Evolutionary conservation across 2,888 invertebrate genomes (phyloP).

Genomic region (Pardosa pseudoannulata): DNA sequence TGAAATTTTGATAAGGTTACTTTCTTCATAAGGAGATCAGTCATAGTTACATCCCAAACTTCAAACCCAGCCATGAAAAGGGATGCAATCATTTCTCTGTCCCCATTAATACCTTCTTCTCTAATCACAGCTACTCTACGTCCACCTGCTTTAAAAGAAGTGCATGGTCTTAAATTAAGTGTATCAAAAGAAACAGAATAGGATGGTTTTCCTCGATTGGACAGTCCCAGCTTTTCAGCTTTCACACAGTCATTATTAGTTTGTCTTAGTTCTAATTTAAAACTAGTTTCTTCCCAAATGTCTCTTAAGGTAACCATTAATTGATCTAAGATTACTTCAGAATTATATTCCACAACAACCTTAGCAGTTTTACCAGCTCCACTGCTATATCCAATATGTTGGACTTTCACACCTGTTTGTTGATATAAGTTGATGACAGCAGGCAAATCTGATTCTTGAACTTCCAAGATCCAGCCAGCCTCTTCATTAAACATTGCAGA

Average conservation of each 20-base stretch:
- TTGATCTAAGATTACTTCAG: slow-evolving; percentile 29
- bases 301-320: slow-evolving; percentile 84
- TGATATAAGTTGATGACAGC: slow-evolving; percentile 83
- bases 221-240: slow-evolving; percentile 86
- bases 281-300: slow-evolving; percentile 97
- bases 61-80: slow-evolving; percentile 89
- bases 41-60: slow-evolving; percentile 96
- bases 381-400: slow-evolving; percentile 79
- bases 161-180: not conserved
- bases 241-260: slow-evolving; percentile 87
- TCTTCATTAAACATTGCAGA: slow-evolving; percentile 90
- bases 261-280: slow-evolving; percentile 90
- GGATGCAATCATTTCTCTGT: slow-evolving; percentile 96
- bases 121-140: slow-evolving; percentile 92
- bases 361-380: slow-evolving; percentile 23
- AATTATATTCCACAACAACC: slow-evolving; percentile 30
- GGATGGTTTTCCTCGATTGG: slow-evolving; percentile 83
- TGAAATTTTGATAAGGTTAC: slow-evolving; percentile 88
- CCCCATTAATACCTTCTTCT: slow-evolving; percentile 98
- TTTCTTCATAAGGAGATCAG: slow-evolving; percentile 86
- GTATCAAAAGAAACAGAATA: slow-evolving; percentile 84
- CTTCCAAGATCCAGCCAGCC: slow-evolving; percentile 89
- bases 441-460: slow-evolving; percentile 80
- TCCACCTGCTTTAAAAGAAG: slow-evolving; percentile 34
- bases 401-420: slow-evolving; percentile 82